Percentiles rank a stretch among this genome's conserved stretches.
These are phyloP conservation scores for Channa maculata DNA, from an alignment of 2,113 vertebrate genomes.

Conservation along the genomic window DNA sequence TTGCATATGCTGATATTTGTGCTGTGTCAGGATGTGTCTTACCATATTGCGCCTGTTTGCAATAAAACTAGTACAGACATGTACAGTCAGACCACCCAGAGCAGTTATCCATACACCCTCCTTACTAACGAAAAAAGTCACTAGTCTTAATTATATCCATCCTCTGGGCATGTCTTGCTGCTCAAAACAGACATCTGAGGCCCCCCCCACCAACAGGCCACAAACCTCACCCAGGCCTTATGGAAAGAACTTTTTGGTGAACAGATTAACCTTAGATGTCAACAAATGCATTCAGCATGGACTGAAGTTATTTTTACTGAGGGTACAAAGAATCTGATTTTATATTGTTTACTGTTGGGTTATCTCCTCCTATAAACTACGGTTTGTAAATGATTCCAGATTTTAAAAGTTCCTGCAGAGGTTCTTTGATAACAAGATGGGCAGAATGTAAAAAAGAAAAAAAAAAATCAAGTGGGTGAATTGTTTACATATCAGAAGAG, in stretches of 20 bases:
- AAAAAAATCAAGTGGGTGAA: constrained; percentile 19
- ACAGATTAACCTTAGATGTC: constrained; percentile 51
- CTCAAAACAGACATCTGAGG: constrained; percentile 68
- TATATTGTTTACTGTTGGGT: constrained; percentile 27
- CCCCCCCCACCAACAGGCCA: constrained; percentile 49
- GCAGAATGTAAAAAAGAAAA: constrained; percentile 34
- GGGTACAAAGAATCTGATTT: constrained; percentile 32
- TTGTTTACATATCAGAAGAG: constrained; percentile 36
- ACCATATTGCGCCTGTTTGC: constrained; percentile 67
- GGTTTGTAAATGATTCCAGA: constrained; percentile 9
- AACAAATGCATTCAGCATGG: constrained; percentile 47
- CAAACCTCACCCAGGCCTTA: constrained; percentile 68
- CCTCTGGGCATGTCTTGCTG: constrained; percentile 74
- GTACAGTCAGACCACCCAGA: constrained; percentile 83
- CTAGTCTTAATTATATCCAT: constrained; percentile 85
- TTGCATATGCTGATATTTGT: constrained; percentile 38
- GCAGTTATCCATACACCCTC: constrained; percentile 66
- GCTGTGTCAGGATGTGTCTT: constrained; percentile 51
- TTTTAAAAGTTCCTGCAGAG: constrained; percentile 1
- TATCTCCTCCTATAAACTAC: constrained; percentile 15
- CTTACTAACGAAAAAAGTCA: constrained; percentile 54
- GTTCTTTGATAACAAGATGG: constrained; percentile 30
- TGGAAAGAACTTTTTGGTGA: constrained; percentile 61
- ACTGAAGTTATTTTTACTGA: constrained; percentile 17
- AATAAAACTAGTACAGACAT: constrained; percentile 76